A percentile compares a stretch with the other conserved stretches of the same genome.
Evolutionary conservation across 2,888 invertebrate genomes (phyloP).

Genomic region (Lepidochrysops patricia): DNA sequence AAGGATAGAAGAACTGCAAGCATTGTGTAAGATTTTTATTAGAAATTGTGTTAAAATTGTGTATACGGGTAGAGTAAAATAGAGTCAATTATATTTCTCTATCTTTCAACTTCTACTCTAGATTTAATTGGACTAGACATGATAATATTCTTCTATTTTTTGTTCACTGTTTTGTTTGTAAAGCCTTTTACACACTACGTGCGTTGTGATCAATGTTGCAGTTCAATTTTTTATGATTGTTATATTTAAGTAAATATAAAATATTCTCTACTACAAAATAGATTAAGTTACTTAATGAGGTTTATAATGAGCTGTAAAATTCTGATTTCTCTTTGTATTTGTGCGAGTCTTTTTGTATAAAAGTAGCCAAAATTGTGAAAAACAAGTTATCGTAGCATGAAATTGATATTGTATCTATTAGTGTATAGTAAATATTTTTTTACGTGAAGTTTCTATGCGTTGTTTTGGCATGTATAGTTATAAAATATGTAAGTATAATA

Average conservation of each 20-base stretch:
- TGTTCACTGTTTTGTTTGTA: too few relatives aligned
- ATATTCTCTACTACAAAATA: too few relatives aligned
- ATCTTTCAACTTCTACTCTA: background rate
- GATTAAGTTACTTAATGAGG: background rate
- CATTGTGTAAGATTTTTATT: too few relatives aligned
- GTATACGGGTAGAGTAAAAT: background rate
- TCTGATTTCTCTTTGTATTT: background rate
- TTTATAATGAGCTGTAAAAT: background rate
- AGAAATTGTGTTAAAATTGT: background rate
- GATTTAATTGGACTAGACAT: too few relatives aligned
- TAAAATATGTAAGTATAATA: background rate
- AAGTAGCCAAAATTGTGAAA: background rate
- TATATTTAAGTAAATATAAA: too few relatives aligned
- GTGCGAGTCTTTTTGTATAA: background rate
- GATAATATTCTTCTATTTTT: too few relatives aligned
- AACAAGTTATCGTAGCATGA: background rate
- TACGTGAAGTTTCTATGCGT: background rate
- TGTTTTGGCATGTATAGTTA: background rate
- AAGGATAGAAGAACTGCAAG: background rate
- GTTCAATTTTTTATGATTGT: too few relatives aligned
- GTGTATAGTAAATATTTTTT: constrained; percentile 8
- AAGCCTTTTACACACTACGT: background rate
- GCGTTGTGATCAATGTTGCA: too few relatives aligned
- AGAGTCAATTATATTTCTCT: background rate
- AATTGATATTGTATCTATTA: background rate